Evolutionary conservation across 2,888 invertebrate genomes (phyloP), one percentile per base, ranked within the genome.

Genomic region (Melangyna quadrimaculata): DNA sequence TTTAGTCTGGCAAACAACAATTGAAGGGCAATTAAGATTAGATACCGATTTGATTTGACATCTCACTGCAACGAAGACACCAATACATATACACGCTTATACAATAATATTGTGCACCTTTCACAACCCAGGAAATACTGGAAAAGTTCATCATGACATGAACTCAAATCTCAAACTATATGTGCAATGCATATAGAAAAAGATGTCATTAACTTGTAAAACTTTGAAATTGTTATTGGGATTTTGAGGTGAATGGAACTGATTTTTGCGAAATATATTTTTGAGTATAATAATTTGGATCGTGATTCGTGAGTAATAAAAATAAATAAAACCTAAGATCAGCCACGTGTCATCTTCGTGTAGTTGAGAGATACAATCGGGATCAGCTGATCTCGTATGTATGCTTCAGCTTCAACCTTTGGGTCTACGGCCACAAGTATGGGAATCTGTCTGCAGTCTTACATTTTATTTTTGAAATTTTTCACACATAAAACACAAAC

Each of bases 21-120:
- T 43, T 78, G 83, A 83, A 74, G 78, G 78, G 83, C 74, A 78
- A 77, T 81, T 75, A 40, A 71, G 75, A 71, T 80, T 51, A 43
- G 29, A 48, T 63, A 19, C 19, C 32, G n/a, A 73, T 19, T 24
- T 55, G n/a, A 61, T n/a, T 37, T 63, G 37, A 45, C 35, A 43
- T 77, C 37, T 57, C 1, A 27, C 24, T 14, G 29, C 7, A 24
- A 5, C 14, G 8, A 14, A 40, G 5, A 7, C 9, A 9, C 0
- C 9, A 45, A 12, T 2, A 35, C 12, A 40, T n/a, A 1, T 2
- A n/a, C 37, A 37, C 5, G 27, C 17, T 43, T n/a, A n/a, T 22
- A 27, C 98, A 29, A 29, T 17, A 17, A 37, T 10, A 67, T 27
- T 57, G n/a, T n/a, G 35, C n/a, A 24, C 35, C 40, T 61, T 78